Base-by-base conservation (phyloP, 1,140 invertebrate species). In the Chrysomallon squamiferum region DNA sequence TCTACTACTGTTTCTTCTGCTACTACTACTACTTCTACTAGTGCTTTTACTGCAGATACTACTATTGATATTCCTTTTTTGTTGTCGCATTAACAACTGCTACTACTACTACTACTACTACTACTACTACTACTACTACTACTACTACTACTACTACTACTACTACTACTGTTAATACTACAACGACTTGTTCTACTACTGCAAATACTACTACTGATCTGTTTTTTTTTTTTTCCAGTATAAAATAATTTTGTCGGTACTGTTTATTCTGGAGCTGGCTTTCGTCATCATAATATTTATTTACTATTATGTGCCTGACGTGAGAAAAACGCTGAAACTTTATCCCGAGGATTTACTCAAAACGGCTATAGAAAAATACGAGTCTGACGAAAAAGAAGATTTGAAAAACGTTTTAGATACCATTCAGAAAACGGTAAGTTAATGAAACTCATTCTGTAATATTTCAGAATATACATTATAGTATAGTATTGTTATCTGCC, bases 401-500 rank as follows among this genome's bases (percentile, higher is more conserved):
- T 86, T 96, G 63, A 93, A 95, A 82, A 96, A 96, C 86, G 90
- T 96, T 62, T 96, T 97, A 68, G 94, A 97, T 83, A 94, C 94
- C 87, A 93, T 93, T 27, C 95, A 97, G 85, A 91, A 92, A 86
- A 92, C 95, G 15, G 47, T 50, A 50, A 20, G 47, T n/a, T 43
- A 11, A 11, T 43, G n/a, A 9, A n/a, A 9, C 41, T 9, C 41
- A 11, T 43, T 43, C n/a, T 11, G 41, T n/a, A 43, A 43, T 43
- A 43, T 43, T 43, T n/a, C 41, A 43, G 41, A 9, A 43, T 11
- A n/a, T n/a, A n/a, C n/a, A n/a, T n/a, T n/a, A n/a, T n/a, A n/a
- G n/a, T n/a, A n/a, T n/a, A n/a, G n/a, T n/a, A n/a, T n/a, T n/a
- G n/a, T n/a, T n/a, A n/a, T n/a, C n/a, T n/a, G n/a, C n/a, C n/a